phyloP scores from a whole-genome alignment of 30 jellyfish, hydroid and myxozoan species.

The Pseudorhiza aurosa region DNA sequence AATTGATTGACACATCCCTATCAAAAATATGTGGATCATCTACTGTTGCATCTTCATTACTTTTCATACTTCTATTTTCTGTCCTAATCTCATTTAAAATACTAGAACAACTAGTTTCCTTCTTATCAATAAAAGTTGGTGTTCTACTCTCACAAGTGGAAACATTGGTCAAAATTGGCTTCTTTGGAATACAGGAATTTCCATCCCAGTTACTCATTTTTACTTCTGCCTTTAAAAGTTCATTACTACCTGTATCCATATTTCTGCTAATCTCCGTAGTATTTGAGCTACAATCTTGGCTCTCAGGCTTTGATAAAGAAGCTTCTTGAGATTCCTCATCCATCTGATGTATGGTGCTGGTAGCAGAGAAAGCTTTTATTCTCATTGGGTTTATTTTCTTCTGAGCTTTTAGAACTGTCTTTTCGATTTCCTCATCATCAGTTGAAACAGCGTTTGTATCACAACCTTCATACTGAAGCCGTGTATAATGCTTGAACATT shows the following conservation, averaged over 20 bases:
- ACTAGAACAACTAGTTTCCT: neutral
- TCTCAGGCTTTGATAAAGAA: neutral
- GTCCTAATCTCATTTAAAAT: neutral
- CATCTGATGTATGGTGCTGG: neutral
- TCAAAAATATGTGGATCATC: no score
- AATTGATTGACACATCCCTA: no score
- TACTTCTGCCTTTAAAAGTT: neutral
- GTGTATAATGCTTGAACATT: slow-evolving; percentile 48
- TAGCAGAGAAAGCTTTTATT: neutral
- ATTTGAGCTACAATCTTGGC: no score
- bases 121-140: neutral
- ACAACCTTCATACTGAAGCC: slow-evolving; percentile 56
- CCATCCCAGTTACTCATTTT: slow-evolving; percentile 5
- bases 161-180: neutral
- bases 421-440: slow-evolving; percentile 45
- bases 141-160: neutral
- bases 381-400: slow-evolving; percentile 11
- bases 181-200: slow-evolving; percentile 30
- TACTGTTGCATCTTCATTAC: neutral
- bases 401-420: slow-evolving; percentile 34
- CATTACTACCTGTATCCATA: no score
- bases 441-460: slow-evolving; percentile 6
- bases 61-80: neutral
- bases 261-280: neutral
- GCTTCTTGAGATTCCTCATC: neutral